Percentiles rank a stretch among this genome's conserved stretches.
Evolutionary conservation across 2,888 invertebrate species (phyloP).

Genomic region (Rhorus exstirpatorius): DNA sequence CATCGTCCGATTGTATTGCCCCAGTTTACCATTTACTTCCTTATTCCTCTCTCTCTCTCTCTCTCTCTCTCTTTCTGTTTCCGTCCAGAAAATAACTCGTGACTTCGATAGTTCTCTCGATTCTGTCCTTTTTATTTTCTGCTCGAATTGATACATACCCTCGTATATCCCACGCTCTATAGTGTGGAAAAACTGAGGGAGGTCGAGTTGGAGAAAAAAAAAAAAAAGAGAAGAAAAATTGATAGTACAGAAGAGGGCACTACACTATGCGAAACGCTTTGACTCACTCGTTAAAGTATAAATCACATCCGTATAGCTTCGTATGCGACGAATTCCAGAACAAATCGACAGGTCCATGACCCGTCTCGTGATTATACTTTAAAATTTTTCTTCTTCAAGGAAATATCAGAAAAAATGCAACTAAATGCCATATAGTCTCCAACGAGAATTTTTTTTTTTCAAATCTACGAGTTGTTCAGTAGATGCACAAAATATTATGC

Average conservation of each 20-base stretch:
- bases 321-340: too few species aligned
- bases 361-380: too few species aligned
- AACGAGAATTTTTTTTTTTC: too few species aligned
- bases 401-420: too few species aligned
- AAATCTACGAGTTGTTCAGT: too few species aligned
- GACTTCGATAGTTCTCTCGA: too few species aligned
- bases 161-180: background rate
- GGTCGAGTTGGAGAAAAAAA: background rate
- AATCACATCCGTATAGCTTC: background rate
- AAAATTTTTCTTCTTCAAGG: too few species aligned
- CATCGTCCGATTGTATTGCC: slow-evolving; percentile 64
- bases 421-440: too few species aligned
- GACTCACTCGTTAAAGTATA: background rate
- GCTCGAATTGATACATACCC: background rate
- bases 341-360: too few species aligned
- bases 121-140: background rate
- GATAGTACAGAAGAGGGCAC: slow-evolving; percentile 13
- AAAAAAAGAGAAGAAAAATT: slow-evolving; percentile 16
- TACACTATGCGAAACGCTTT: slow-evolving; percentile 35
- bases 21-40: slow-evolving; percentile 65
- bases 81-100: too few species aligned
- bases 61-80: background rate
- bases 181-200: background rate
- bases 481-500: too few species aligned
- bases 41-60: slow-evolving; percentile 17